A percentile compares a stretch with the other conserved stretches of the same genome.
These are phyloP conservation scores for Drosophila sulfurigaster DNA, from an alignment of 1,140 invertebrate species.

Conservation along the genomic window DNA sequence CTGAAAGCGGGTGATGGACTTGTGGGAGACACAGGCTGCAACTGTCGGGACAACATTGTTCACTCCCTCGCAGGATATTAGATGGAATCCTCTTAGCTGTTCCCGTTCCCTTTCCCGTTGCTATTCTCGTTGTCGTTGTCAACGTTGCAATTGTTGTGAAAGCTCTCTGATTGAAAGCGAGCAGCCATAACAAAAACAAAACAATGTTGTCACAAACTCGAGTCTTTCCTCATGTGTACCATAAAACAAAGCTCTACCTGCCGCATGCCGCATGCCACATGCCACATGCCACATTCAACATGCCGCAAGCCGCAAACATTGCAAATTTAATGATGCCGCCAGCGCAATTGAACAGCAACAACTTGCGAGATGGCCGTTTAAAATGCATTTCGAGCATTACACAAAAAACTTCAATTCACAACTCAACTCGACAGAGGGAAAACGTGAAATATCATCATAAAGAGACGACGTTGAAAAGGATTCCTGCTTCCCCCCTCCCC, in stretches of 20 bases:
- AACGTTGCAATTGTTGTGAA: conserved; percentile 34
- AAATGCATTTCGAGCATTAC: conserved; percentile 20
- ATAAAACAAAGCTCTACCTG: conserved; percentile 18
- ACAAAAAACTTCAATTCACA: conserved; percentile 10
- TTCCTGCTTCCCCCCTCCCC: too few species aligned
- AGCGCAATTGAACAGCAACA: conserved; percentile 34
- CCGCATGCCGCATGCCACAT: conserved; percentile 12
- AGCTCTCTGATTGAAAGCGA: conserved; percentile 40
- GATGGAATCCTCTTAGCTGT: conserved; percentile 28
- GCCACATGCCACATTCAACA: conserved; percentile 11
- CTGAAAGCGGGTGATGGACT: not conserved
- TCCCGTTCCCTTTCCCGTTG: not conserved
- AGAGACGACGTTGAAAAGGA: conserved; percentile 22
- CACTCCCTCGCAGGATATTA: conserved; percentile 18
- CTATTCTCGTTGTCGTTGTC: conserved; percentile 2
- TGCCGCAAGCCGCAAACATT: conserved; percentile 28
- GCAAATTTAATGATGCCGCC: conserved; percentile 65
- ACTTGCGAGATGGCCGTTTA: conserved; percentile 30
- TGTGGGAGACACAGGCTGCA: not conserved
- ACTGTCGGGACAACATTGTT: conserved; percentile 32
- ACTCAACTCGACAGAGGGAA: not conserved
- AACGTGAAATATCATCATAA: conserved; percentile 31
- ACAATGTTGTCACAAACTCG: conserved; percentile 22
- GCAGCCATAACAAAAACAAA: conserved; percentile 35
- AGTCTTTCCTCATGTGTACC: not conserved